Evolutionary conservation across 2,888 invertebrate species (phyloP).

Genomic region (Phengaris arion): DNA sequence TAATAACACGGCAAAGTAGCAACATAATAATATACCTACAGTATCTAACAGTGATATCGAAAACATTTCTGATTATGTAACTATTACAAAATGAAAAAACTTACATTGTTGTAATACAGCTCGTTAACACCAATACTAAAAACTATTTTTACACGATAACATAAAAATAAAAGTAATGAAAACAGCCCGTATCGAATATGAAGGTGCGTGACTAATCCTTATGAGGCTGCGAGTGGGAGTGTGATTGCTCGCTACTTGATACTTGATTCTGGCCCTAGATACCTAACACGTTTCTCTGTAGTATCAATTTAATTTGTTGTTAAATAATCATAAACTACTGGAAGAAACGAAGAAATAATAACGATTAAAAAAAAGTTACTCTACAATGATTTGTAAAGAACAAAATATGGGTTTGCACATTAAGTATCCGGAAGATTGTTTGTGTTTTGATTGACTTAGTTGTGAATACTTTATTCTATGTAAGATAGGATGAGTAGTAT

Average conservation of each 20-base stretch:
- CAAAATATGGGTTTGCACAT: too few relatives aligned
- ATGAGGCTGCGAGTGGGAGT: conserved; percentile 40
- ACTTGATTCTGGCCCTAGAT: conserved; percentile 19
- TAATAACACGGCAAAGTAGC: too few relatives aligned
- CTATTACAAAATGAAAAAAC: not conserved
- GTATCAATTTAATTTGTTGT: conserved; percentile 9
- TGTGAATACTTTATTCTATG: too few relatives aligned
- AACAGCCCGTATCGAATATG: conserved; percentile 33
- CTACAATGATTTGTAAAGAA: too few relatives aligned
- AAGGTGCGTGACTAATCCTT: conserved; percentile 40
- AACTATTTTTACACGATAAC: conserved; percentile 28
- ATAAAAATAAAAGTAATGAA: conserved; percentile 31
- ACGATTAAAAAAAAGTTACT: too few relatives aligned
- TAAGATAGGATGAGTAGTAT: too few relatives aligned
- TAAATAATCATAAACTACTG: not conserved
- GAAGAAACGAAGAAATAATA: too few relatives aligned
- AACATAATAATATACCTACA: too few relatives aligned
- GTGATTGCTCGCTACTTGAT: conserved; percentile 35
- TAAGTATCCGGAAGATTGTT: too few relatives aligned
- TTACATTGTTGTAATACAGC: not conserved
- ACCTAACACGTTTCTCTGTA: conserved; percentile 22
- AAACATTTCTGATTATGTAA: not conserved
- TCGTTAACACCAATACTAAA: conserved; percentile 2
- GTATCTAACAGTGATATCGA: too few relatives aligned
- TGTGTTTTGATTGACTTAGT: too few relatives aligned